These are phyloP conservation scores for Pseudococcus jackbeardsleyi DNA, from an alignment of 2,888 invertebrate genomes.

Conservation along the genomic window DNA sequence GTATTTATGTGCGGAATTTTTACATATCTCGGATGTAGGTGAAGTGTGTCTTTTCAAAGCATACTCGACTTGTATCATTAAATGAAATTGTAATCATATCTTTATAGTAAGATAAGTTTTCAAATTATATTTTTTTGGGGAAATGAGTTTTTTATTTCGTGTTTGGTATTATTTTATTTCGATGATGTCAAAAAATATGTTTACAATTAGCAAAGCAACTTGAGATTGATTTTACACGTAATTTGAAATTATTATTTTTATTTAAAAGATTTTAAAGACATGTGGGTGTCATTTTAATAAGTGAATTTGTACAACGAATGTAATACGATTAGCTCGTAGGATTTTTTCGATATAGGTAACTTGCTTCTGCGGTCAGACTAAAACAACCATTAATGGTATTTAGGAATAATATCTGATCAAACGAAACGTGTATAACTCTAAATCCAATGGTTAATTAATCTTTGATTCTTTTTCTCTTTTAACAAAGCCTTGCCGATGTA, in stretches of 20 bases:
- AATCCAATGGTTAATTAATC: not conserved
- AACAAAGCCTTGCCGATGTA: not conserved
- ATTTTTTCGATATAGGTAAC: not conserved
- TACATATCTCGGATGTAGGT: slow-evolving; percentile 44
- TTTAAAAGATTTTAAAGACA: not conserved
- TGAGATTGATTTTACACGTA: too few relatives aligned
- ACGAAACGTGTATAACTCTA: not conserved
- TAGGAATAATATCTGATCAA: not conserved
- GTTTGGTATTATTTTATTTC: not conserved
- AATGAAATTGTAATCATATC: slow-evolving; percentile 52
- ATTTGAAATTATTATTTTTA: not conserved
- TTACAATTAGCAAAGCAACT: not conserved
- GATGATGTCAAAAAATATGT: not conserved
- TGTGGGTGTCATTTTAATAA: not conserved
- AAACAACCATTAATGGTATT: slow-evolving; percentile 13
- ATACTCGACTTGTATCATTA: slow-evolving; percentile 25
- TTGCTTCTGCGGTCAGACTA: not conserved
- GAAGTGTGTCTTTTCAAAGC: slow-evolving; percentile 35
- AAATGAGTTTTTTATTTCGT: slow-evolving; percentile 15
- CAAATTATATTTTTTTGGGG: slow-evolving; percentile 24
- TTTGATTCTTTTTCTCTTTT: not conserved
- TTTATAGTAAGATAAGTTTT: slow-evolving; percentile 17
- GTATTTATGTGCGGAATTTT: slow-evolving; percentile 35
- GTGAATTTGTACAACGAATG: not conserved
- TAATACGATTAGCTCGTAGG: not conserved